Evolutionary conservation across 92 coral and sea anemone genomes (phyloP).

Genomic region (Phenganax stokvisi): DNA sequence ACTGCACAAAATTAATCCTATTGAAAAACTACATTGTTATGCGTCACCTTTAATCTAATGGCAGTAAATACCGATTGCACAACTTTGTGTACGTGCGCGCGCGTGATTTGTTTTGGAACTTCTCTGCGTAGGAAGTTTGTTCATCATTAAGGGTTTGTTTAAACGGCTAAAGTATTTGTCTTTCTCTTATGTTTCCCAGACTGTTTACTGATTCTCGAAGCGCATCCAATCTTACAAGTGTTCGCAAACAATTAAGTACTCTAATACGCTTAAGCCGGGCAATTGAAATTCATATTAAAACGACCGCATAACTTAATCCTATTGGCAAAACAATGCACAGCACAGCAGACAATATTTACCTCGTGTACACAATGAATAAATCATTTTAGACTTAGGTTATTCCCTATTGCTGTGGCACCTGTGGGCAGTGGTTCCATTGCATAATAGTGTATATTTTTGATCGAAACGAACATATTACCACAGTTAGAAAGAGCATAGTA

Average conservation of each 20-base stretch:
- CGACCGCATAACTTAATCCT: constrained; percentile 32
- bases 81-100: neutral
- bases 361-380: constrained; percentile 27
- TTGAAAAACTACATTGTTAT: constrained; percentile 9
- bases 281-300: constrained; percentile 28
- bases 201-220: constrained; percentile 17
- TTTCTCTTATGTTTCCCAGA: neutral
- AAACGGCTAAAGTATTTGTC: constrained; percentile 2
- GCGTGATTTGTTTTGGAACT: neutral
- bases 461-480: too few species aligned
- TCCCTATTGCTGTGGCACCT: constrained; percentile 10
- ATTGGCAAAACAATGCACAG: constrained; percentile 29
- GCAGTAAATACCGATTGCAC: constrained; percentile 3
- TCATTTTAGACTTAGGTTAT: neutral
- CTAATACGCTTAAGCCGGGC: constrained; percentile 31
- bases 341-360: constrained; percentile 11
- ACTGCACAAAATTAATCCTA: constrained; percentile 16
- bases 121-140: neutral
- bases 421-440: constrained; percentile 29
- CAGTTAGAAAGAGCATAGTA: too few species aligned
- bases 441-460: too few species aligned
- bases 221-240: constrained; percentile 30
- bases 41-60: constrained; percentile 18
- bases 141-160: neutral
- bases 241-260: constrained; percentile 22